Evolutionary conservation across 92 coral and sea anemone species (phyloP).

Genomic region (Nematostella vectensis): DNA sequence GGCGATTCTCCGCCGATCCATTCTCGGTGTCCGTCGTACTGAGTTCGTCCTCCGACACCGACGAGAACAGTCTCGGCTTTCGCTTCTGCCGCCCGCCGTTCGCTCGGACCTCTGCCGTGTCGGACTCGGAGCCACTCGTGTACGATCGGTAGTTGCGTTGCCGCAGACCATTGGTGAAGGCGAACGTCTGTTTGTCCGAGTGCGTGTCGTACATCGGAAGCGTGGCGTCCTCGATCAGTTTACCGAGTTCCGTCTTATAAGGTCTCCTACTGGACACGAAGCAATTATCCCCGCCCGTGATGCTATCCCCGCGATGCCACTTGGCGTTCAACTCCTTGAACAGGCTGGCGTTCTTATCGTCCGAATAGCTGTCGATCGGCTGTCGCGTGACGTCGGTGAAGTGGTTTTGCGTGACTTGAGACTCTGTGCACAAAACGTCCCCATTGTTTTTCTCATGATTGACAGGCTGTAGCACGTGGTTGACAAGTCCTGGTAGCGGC

Average conservation of each 20-base stretch:
- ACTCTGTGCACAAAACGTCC: conserved; percentile 57
- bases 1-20: conserved; percentile 69
- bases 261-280: conserved; percentile 53
- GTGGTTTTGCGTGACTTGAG: conserved; percentile 65
- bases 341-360: conserved; percentile 43
- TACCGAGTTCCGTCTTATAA: conserved; percentile 77
- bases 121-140: conserved; percentile 97
- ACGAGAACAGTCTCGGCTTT: conserved; percentile 61
- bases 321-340: conserved; percentile 41
- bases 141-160: conserved; percentile 88
- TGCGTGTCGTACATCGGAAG: conserved; percentile 77
- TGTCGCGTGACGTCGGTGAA: conserved; percentile 45
- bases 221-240: conserved; percentile 82
- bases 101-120: conserved; percentile 46
- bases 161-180: conserved; percentile 74
- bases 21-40: conserved; percentile 95
- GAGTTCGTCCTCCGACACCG: conserved; percentile 86
- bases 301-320: conserved; percentile 46
- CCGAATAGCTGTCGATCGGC: conserved; percentile 54
- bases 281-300: conserved; percentile 43
- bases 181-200: conserved; percentile 57
- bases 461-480: conserved; percentile 54
- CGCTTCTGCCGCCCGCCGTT: conserved; percentile 83
- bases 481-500: conserved; percentile 13
- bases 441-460: conserved; percentile 42